Evolutionary conservation across 1,140 invertebrate genomes (phyloP).

Genomic region (Pseudomyrmex gracilis): DNA sequence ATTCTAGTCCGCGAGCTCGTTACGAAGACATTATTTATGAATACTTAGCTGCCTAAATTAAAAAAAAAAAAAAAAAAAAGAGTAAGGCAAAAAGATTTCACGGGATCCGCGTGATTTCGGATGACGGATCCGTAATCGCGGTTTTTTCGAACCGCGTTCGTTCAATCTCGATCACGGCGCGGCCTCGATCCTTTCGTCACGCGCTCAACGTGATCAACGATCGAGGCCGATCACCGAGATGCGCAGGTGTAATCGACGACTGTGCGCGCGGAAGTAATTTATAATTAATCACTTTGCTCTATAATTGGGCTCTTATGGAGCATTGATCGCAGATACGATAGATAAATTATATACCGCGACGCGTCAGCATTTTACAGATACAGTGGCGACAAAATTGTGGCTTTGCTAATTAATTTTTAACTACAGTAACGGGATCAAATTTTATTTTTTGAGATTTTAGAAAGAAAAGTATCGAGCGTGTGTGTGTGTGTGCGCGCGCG

Average conservation of each 20-base stretch:
- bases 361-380: not conserved
- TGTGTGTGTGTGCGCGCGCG: too few relatives aligned
- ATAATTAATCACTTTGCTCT: not conserved
- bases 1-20: constrained; percentile 75
- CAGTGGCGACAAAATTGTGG: not conserved
- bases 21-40: constrained; percentile 75
- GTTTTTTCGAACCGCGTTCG: constrained; percentile 23
- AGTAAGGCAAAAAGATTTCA: constrained; percentile 29
- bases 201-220: not conserved
- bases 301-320: not conserved
- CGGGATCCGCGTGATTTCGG: constrained; percentile 3
- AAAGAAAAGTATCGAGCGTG: not conserved
- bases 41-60: constrained; percentile 73
- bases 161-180: constrained; percentile 15
- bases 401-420: not conserved
- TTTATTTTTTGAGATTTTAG: not conserved
- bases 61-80: constrained; percentile 15
- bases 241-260: constrained; percentile 18
- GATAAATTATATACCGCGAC: too few relatives aligned
- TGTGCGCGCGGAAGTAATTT: not conserved
- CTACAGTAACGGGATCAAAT: not conserved
- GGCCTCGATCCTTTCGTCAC: constrained; percentile 16
- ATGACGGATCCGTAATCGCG: constrained; percentile 40
- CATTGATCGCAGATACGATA: too few relatives aligned
- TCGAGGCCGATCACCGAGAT: not conserved